Conservation (phyloP, 2,888 invertebrate species). For the Tipula vernalis region DNA sequence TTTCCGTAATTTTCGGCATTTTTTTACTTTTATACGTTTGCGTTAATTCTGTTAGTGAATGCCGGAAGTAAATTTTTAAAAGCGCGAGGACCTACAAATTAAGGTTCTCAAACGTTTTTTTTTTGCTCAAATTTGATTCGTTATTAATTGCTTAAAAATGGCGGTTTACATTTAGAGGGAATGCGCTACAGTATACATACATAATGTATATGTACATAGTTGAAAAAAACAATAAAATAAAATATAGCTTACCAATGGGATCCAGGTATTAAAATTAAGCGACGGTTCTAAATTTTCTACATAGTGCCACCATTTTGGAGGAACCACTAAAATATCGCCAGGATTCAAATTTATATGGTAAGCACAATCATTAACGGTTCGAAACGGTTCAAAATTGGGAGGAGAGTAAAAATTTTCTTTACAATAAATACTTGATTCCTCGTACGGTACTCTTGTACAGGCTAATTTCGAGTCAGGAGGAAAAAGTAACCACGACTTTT, state of each 20-base stretch:
- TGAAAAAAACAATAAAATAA: background rate
- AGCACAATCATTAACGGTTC: constrained; percentile 31
- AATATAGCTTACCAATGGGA: constrained; percentile 51
- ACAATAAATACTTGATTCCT: constrained; percentile 91
- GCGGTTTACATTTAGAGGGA: too few species aligned
- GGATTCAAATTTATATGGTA: constrained; percentile 56
- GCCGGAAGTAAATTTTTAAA: background rate
- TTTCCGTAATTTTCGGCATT: background rate
- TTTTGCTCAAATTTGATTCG: background rate
- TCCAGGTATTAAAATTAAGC: constrained; percentile 53
- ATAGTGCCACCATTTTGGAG: constrained; percentile 95
- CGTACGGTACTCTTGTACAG: constrained; percentile 82
- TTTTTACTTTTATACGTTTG: background rate
- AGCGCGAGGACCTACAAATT: background rate
- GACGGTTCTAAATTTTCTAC: constrained; percentile 72
- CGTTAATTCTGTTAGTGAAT: background rate
- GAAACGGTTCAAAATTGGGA: constrained; percentile 32
- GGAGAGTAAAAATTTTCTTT: constrained; percentile 68
- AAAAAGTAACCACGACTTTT: constrained; percentile 87
- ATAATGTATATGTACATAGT: too few species aligned
- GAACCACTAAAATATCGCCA: constrained; percentile 81
- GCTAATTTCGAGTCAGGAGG: constrained; percentile 64
- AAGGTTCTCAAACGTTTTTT: background rate
- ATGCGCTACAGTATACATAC: too few species aligned
- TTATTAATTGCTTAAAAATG: background rate